These are phyloP conservation scores for Bovichtus variegatus DNA, from an alignment of 2,797 vertebrate genomes.

Conservation along the genomic window DNA sequence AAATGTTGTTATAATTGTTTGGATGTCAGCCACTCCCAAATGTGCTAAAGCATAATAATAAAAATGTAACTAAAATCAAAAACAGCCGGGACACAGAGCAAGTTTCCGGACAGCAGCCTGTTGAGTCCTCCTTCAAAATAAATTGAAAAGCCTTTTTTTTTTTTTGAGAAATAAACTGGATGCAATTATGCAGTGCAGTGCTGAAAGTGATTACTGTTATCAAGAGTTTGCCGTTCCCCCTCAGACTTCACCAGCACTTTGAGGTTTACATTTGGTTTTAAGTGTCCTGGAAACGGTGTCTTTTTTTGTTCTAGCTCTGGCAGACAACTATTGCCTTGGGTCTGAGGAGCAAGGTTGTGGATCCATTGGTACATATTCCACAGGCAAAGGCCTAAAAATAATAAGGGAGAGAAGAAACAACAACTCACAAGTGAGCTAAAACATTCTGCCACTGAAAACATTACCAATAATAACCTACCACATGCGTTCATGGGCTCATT, in stretches of 20 bases:
- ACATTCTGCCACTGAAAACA: constrained; percentile 24
- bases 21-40: neutral
- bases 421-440: constrained; percentile 31
- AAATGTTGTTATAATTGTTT: neutral
- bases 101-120: constrained; percentile 7
- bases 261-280: constrained; percentile 41
- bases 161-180: constrained; percentile 22
- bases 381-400: constrained; percentile 77
- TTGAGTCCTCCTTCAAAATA: constrained; percentile 21
- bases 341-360: constrained; percentile 62
- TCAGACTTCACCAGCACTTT: constrained; percentile 34
- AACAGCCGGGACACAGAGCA: constrained; percentile 4
- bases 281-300: constrained; percentile 37
- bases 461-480: neutral
- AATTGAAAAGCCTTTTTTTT: constrained; percentile 17
- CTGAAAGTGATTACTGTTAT: constrained; percentile 32
- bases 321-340: constrained; percentile 53
- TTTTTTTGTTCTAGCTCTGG: constrained; percentile 51
- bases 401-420: constrained; percentile 39
- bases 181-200: constrained; percentile 5
- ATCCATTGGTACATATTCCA: constrained; percentile 76
- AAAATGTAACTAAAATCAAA: neutral
- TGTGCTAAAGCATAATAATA: neutral
- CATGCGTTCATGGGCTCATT: constrained; percentile 18
- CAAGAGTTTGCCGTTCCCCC: constrained; percentile 12